phyloP scores from a whole-genome alignment of 2,888 invertebrate genomes.

The Pyrrhia umbra region DNA sequence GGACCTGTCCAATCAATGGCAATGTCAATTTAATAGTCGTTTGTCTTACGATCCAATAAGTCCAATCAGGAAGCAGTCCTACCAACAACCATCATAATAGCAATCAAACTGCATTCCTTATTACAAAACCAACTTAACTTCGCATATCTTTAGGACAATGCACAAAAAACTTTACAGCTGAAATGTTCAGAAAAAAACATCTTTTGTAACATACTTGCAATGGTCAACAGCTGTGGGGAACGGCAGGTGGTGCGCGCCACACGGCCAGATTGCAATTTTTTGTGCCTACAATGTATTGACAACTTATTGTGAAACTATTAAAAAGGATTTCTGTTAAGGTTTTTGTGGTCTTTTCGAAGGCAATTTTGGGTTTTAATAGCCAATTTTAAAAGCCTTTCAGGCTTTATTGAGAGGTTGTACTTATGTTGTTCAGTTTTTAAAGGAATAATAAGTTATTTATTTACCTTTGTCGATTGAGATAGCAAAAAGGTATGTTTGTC shows the following conservation, averaged over 20 bases:
- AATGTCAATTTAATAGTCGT: no score
- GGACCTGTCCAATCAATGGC: no score
- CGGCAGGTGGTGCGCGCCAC: conserved; percentile 31
- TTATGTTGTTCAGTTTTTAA: background rate
- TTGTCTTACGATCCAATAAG: no score
- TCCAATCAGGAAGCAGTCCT: background rate
- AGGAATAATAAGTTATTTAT: background rate
- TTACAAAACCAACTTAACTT: no score
- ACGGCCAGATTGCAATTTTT: conserved; percentile 34
- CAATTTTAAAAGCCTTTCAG: background rate
- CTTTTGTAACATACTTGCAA: conserved; percentile 27
- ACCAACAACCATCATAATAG: background rate
- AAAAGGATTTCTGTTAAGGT: conserved; percentile 4
- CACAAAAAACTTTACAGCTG: background rate
- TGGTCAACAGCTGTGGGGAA: conserved; percentile 32
- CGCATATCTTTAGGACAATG: no score
- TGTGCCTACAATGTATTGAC: conserved; percentile 37
- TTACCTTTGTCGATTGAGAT: background rate
- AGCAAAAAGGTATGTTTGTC: no score
- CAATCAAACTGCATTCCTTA: background rate
- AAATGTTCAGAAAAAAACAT: background rate
- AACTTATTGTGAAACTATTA: conserved; percentile 30
- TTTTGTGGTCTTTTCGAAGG: background rate
- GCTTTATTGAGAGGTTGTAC: background rate
- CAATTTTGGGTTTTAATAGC: conserved; percentile 1